These are phyloP conservation scores for Pyxicephalus adspersus DNA, from an alignment of 2,113 vertebrate genomes.

Conservation along the genomic window DNA sequence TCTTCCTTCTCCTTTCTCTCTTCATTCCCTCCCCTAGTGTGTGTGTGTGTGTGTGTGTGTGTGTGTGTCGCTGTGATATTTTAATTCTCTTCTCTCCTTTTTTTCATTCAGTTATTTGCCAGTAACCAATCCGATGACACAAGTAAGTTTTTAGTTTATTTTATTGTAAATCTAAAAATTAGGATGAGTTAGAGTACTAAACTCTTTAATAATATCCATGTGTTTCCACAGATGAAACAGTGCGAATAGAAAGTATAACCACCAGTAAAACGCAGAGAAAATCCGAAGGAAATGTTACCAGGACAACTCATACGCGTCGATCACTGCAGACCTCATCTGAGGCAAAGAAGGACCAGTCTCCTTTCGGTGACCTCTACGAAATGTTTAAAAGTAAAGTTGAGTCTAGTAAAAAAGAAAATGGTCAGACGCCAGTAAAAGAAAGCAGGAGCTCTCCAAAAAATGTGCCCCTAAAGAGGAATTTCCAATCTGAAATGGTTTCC, in stretches of 20 bases:
- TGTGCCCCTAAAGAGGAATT: conserved; percentile 24
- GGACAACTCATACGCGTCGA: not conserved
- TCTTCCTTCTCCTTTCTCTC: not conserved
- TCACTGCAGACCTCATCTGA: conserved; percentile 33
- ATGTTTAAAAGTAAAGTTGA: conserved; percentile 75
- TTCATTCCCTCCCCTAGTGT: not conserved
- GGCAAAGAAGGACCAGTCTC: conserved; percentile 65
- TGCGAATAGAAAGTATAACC: conserved; percentile 5
- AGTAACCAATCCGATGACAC: not conserved
- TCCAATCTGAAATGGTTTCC: conserved; percentile 45
- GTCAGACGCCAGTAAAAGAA: not conserved
- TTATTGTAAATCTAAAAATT: not conserved
- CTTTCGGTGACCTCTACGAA: conserved; percentile 81
- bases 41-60: not conserved
- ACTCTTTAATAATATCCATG: not conserved
- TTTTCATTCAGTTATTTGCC: conserved; percentile 5
- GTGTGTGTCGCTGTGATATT: not conserved
- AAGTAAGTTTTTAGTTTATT: conserved; percentile 26
- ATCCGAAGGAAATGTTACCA: conserved; percentile 27
- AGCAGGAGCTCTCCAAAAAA: conserved; percentile 66
- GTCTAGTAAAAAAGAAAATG: not conserved
- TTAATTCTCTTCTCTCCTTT: not conserved
- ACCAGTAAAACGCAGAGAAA: conserved; percentile 26
- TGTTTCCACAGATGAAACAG: conserved; percentile 26
- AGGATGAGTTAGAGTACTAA: not conserved